Percentiles rank a stretch among this genome's conserved stretches.
Evolutionary conservation across 2,113 vertebrate species (phyloP).

Genomic region (Upupa epops): DNA sequence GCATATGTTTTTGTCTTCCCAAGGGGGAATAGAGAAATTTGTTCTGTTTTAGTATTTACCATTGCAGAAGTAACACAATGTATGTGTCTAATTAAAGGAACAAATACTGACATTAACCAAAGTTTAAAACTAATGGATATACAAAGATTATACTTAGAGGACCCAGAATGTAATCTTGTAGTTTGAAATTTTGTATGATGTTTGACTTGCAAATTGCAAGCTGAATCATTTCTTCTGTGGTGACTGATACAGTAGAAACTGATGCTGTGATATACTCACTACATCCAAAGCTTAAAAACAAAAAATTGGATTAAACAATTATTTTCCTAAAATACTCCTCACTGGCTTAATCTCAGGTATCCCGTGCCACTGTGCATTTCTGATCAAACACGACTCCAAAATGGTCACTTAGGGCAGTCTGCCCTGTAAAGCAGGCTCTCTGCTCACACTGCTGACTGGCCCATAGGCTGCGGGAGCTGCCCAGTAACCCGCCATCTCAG

Average conservation of each 20-base stretch:
- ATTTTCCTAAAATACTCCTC: not conserved
- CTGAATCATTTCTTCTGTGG: not conserved
- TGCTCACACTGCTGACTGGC: not conserved
- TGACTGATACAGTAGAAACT: not conserved
- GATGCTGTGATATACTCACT: not conserved
- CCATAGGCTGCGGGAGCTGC: not conserved
- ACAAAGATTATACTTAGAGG: not conserved
- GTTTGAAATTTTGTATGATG: too few relatives aligned
- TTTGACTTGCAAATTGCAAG: too few relatives aligned
- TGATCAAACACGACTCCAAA: not conserved
- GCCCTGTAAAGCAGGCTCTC: not conserved
- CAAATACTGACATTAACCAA: not conserved
- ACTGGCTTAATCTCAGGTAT: not conserved
- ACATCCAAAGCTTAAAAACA: not conserved
- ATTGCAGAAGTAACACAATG: not conserved
- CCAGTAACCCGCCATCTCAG: not conserved
- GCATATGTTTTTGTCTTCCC: not conserved
- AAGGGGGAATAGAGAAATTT: not conserved
- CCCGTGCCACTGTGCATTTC: not conserved
- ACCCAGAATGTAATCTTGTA: not conserved
- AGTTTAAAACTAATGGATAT: not conserved
- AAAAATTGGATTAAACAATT: not conserved
- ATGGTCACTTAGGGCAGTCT: not conserved
- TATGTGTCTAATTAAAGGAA: not conserved
- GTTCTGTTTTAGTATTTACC: not conserved